These are phyloP conservation scores for Saxidomus purpurata DNA, from an alignment of 1,140 invertebrate species.

Conservation along the genomic window DNA sequence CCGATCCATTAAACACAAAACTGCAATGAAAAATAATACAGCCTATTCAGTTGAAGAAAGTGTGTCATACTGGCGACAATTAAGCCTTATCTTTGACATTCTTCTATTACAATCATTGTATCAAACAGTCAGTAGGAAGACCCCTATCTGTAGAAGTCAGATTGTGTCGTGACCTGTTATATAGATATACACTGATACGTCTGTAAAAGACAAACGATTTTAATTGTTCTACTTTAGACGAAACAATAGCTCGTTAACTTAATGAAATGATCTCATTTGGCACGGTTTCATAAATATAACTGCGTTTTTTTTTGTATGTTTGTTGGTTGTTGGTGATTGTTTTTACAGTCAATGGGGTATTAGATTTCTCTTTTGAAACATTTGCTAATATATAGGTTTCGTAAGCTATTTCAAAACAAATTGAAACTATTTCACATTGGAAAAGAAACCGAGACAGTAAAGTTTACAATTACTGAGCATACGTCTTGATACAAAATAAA, in stretches of 20 bases:
- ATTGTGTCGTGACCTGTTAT: constrained; percentile 17
- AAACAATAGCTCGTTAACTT: constrained; percentile 8
- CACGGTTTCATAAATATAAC: background rate
- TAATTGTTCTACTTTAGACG: background rate
- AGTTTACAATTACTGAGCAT: too few species aligned
- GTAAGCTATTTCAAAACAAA: too few species aligned
- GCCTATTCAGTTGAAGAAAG: background rate
- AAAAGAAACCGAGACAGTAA: too few species aligned
- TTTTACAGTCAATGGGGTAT: background rate
- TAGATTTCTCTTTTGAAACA: background rate
- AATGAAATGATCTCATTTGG: constrained; percentile 3
- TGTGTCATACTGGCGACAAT: background rate
- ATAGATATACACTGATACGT: background rate
- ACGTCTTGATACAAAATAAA: too few species aligned
- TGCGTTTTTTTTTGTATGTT: background rate
- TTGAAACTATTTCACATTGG: too few species aligned
- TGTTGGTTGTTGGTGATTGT: background rate
- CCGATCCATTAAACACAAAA: too few species aligned
- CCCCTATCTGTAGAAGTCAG: background rate
- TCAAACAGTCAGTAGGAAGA: background rate
- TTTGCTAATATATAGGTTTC: too few species aligned
- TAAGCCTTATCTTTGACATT: background rate
- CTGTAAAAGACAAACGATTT: background rate
- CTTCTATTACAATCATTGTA: background rate
- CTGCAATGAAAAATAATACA: background rate